phyloP scores from a whole-genome alignment of 2,797 vertebrate genomes.

The Propithecus perrieri region DNA sequence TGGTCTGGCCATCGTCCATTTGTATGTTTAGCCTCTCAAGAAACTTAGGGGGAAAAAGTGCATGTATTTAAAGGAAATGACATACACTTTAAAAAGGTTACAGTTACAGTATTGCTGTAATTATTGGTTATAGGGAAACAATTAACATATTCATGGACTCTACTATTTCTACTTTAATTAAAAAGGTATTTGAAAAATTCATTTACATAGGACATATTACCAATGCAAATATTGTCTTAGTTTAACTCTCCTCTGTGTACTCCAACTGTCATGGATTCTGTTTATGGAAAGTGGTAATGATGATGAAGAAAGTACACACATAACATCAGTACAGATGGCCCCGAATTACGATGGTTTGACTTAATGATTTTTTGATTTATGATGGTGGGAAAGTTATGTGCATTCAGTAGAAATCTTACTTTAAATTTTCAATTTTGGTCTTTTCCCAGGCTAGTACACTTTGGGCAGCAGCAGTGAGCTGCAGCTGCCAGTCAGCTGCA shows the following conservation, averaged over 20 bases:
- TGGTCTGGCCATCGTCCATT: not conserved
- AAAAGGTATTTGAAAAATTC: not conserved
- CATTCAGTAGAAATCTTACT: not conserved
- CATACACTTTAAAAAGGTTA: not conserved
- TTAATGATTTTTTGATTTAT: not conserved
- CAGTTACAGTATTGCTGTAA: not conserved
- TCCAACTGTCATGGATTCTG: not conserved
- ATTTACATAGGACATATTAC: not conserved
- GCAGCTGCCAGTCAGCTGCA: not conserved
- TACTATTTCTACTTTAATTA: not conserved
- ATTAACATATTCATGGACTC: not conserved
- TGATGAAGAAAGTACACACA: not conserved
- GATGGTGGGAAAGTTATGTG: not conserved
- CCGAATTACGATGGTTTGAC: not conserved
- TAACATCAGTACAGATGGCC: not conserved
- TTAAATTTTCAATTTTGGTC: not conserved
- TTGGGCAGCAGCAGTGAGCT: not conserved
- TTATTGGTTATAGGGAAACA: not conserved
- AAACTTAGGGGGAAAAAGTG: not conserved
- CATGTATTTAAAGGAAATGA: not conserved
- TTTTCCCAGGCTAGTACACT: not conserved
- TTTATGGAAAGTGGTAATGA: not conserved
- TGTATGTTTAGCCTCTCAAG: not conserved
- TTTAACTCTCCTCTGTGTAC: not conserved
- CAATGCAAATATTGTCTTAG: not conserved